Base-by-base conservation (phyloP, 2,888 invertebrate species). In the Beris morrisii region DNA sequence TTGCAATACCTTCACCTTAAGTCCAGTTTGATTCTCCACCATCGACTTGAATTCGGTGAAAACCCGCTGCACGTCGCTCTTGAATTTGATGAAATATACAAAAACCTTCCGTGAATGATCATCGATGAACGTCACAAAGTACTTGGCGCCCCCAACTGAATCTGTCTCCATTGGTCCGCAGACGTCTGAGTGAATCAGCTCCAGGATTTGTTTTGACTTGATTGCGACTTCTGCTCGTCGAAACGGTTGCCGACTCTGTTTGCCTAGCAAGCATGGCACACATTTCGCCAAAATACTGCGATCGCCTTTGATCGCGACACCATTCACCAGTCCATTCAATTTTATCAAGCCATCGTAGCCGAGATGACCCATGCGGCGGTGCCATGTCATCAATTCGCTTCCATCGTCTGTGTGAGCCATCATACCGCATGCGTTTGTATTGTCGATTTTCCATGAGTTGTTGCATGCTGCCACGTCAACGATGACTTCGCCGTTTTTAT, bases 241-340 rank as follows among this genome's bases (percentile, higher is more conserved):
- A 48, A 48, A 48, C 6, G 3, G 0, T 6, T 48, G 48, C 48
- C 13, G 48, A 48, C 6, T 5, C 4, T 48, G 48, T n/a, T 48
- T 48, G 48, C 48, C 48, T 7, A 48, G 13, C 38, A 9, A 38
- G 6, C 48, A 48, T 48, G 9, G 7, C 12, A 48, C 48, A 48
- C 48, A 48, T 5, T 5, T 48, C 12, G 4, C 48, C 48, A 48
- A 5, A 48, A 48, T n/a, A 48, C 15, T 48, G 48, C 15, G 48
- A 48, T 48, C 15, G 48, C 48, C 48, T 48, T 48, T 48, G 15
- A 48, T 48, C 48, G 48, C 48, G 48, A 48, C 48, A 48, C 48
- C 48, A 48, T 48, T 48, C 4, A 48, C 4, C 6, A 48, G 48
- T 48, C 6, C 48, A 48, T 48, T 48, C 3, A 12, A n/a, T 44